phyloP scores from a whole-genome alignment of 2,113 vertebrate genomes.

The Semnopithecus entellus region DNA sequence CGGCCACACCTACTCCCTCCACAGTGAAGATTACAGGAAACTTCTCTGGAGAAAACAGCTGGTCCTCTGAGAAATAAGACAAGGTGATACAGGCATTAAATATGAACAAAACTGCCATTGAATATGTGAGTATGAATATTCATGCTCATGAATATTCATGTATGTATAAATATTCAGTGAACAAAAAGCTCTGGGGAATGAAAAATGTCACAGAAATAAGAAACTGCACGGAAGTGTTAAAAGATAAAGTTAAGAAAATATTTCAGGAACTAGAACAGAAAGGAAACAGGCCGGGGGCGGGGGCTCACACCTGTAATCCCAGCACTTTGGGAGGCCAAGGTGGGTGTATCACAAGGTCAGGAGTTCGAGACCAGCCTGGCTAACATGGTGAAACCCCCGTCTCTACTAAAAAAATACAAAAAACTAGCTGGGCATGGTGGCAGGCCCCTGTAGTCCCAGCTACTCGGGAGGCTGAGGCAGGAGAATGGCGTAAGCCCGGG shows the following conservation, averaged over 20 bases:
- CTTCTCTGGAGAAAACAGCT: background rate
- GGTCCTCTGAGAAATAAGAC: background rate
- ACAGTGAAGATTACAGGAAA: background rate
- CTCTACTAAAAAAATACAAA: no score
- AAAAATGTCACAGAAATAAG: background rate
- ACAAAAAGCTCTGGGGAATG: background rate
- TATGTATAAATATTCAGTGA: background rate
- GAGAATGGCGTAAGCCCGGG: no score
- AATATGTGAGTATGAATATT: background rate
- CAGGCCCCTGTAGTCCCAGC: no score
- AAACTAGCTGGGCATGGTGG: no score
- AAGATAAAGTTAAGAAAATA: background rate
- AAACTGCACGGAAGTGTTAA: background rate
- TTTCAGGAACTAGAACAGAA: background rate
- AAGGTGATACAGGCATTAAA: background rate
- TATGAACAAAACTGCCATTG: background rate
- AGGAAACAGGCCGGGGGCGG: background rate
- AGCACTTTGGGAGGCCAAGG: no score
- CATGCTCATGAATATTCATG: background rate
- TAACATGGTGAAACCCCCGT: no score
- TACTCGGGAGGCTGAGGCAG: no score
- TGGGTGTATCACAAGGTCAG: no score
- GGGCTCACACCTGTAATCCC: no score
- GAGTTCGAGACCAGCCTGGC: no score
- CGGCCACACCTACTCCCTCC: fast-evolving